phyloP scores from a whole-genome alignment of 2,797 vertebrate genomes.

The Anableps anableps region DNA sequence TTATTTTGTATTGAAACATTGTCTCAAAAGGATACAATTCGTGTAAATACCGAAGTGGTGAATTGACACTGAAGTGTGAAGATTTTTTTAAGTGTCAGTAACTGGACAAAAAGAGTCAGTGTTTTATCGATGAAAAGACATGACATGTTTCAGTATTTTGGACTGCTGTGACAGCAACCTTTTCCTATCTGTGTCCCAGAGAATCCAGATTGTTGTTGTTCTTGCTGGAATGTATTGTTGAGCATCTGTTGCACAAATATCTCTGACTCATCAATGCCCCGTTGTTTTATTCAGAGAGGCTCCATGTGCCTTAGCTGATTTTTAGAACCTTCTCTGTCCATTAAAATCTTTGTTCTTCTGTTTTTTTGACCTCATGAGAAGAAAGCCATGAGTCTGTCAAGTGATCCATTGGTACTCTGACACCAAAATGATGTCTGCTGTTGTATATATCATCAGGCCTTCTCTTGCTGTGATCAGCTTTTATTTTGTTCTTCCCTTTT shows the following conservation, averaged over 20 bases:
- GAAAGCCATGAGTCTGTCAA: constrained; percentile 77
- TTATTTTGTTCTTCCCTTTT: constrained; percentile 45
- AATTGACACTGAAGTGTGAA: constrained; percentile 62
- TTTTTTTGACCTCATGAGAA: constrained; percentile 72
- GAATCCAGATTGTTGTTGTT: constrained; percentile 89
- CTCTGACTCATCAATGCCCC: constrained; percentile 81
- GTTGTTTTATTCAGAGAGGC: constrained; percentile 78
- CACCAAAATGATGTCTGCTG: constrained; percentile 86
- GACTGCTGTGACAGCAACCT: constrained; percentile 61
- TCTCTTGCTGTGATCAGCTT: constrained; percentile 86
- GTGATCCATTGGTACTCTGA: constrained; percentile 78
- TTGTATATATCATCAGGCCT: constrained; percentile 91
- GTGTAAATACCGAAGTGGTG: constrained; percentile 83
- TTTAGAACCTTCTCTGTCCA: constrained; percentile 84
- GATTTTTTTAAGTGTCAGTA: constrained; percentile 55
- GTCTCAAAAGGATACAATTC: constrained; percentile 87
- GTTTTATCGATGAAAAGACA: constrained; percentile 71
- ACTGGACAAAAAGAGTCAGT: constrained; percentile 57
- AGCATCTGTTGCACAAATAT: constrained; percentile 91
- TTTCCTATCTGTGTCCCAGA: constrained; percentile 84
- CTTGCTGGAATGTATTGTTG: constrained; percentile 91
- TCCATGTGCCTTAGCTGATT: constrained; percentile 97
- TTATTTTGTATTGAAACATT: constrained; percentile 93
- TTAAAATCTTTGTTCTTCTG: constrained; percentile 65
- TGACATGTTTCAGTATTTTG: constrained; percentile 73